Evolutionary conservation across 2,888 invertebrate species (phyloP), one percentile per base, ranked within the genome.

Genomic region (Philhelius pedissequus): DNA sequence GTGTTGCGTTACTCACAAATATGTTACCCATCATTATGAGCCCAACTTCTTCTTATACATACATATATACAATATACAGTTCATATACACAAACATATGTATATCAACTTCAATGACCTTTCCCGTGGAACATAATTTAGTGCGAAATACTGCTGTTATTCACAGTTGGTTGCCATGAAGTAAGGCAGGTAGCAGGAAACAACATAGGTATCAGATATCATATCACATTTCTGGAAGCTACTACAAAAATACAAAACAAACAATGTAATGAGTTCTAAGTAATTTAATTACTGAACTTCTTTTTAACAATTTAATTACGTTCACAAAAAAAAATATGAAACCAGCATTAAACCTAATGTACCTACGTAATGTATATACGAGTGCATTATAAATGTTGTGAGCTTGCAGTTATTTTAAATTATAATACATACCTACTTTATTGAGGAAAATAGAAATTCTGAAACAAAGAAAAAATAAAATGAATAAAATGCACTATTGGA

Each of bases 201-300:
- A 43, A 43, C 18, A 27, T 27, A n/a, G n/a, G n/a, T n/a, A 43
- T 58, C 38, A 58, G 27, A 18, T 40, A 43, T 38, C 43, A 4
- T 40, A 43, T 38, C 60, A 60, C 11, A 40, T 40, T 60, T 60
- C 43, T 58, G 30, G 18, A 32, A 64, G 64, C 58, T 48, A 40
- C 32, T 54, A 18, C 15, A 35, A 11, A 0, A 56, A 32, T n/a
- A 38, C 7, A 35, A 27, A 43, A 25, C 32, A 70, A 69, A 32
- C 40, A 27, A 45, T 69, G 62, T 64, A 80, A 69, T 62, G 69
- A 62, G 80, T 75, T 75, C 52, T 80, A 45, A 74, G 45, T 60
- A 35, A 38, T 80, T 80, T 75, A 69, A 75, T 80, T 74, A 75
- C 68, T n/a, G n/a, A n/a, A n/a, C n/a, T n/a, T n/a, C n/a, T n/a